A percentile compares a stretch with the other conserved stretches of the same genome.
phyloP scores from a whole-genome alignment of 2,888 invertebrate genomes.

The Trissolcus japonicus region DNA sequence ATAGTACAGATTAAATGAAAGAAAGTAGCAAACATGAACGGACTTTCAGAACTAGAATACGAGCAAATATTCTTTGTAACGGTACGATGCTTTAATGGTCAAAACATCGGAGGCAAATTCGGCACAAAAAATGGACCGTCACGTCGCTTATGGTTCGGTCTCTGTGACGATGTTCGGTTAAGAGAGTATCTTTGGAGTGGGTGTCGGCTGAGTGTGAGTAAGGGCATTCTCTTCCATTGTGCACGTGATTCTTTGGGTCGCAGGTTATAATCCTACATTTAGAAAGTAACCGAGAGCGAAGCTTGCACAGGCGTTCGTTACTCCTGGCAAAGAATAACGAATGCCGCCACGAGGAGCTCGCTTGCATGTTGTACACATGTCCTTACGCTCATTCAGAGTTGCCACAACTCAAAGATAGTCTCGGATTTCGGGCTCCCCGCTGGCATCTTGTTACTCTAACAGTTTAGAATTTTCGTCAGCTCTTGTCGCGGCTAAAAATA shows the following conservation, averaged over 20 bases:
- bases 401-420: conserved; percentile 29
- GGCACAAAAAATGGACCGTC: conserved; percentile 28
- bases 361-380: conserved; percentile 44
- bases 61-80: conserved; percentile 19
- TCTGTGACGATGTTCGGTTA: conserved; percentile 18
- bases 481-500: background rate
- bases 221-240: conserved; percentile 67
- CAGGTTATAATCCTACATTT: conserved; percentile 71
- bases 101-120: conserved; percentile 3
- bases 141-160: conserved; percentile 8
- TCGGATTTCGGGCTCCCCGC: conserved; percentile 15
- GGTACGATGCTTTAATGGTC: conserved; percentile 26
- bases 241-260: conserved; percentile 70
- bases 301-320: conserved; percentile 46
- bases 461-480: background rate
- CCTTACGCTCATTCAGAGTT: conserved; percentile 47
- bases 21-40: background rate
- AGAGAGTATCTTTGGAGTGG: conserved; percentile 42
- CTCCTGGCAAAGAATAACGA: conserved; percentile 41
- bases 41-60: conserved; percentile 18
- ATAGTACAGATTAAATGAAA: background rate
- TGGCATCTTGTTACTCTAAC: conserved; percentile 17
- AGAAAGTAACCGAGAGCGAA: conserved; percentile 66
- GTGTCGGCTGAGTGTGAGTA: conserved; percentile 61
- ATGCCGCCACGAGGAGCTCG: conserved; percentile 26